Conservation (phyloP, 2,797 vertebrate species). For the Hyperoplus immaculatus region DNA sequence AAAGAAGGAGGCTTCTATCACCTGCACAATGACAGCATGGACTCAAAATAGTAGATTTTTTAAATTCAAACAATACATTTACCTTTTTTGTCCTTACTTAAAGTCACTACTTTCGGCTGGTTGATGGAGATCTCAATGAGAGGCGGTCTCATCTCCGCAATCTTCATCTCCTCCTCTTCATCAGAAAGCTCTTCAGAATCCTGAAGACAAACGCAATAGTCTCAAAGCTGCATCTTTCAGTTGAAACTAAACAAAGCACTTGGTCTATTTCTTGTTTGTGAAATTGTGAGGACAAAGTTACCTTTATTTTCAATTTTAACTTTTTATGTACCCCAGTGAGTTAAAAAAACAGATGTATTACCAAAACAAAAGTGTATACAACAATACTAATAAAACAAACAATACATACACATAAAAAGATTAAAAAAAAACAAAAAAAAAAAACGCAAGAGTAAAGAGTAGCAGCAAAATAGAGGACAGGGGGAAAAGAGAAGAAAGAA, state of each 20-base stretch:
- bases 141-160: slow-evolving; percentile 96
- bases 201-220: slow-evolving; percentile 70
- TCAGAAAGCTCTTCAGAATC: slow-evolving; percentile 97
- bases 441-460: too few relatives aligned
- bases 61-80: slow-evolving; percentile 19
- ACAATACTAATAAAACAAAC: too few relatives aligned
- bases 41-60: neutral
- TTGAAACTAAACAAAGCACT: neutral
- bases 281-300: neutral
- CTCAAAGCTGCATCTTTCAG: neutral
- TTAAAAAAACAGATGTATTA: too few relatives aligned
- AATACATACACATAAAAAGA: too few relatives aligned
- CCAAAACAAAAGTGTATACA: too few relatives aligned
- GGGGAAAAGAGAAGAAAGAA: too few relatives aligned
- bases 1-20: slow-evolving; percentile 84
- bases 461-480: too few relatives aligned
- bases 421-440: too few relatives aligned
- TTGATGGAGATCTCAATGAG: slow-evolving; percentile 97
- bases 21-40: slow-evolving; percentile 77
- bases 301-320: too few relatives aligned
- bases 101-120: slow-evolving; percentile 97
- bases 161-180: slow-evolving; percentile 98
- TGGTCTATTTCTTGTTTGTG: neutral
- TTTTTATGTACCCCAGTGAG: too few relatives aligned
- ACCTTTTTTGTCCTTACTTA: slow-evolving; percentile 98